Evolutionary conservation across 2,797 vertebrate genomes (phyloP), one percentile per base, ranked within the genome.

Genomic region (Eleutherodactylus coqui): DNA sequence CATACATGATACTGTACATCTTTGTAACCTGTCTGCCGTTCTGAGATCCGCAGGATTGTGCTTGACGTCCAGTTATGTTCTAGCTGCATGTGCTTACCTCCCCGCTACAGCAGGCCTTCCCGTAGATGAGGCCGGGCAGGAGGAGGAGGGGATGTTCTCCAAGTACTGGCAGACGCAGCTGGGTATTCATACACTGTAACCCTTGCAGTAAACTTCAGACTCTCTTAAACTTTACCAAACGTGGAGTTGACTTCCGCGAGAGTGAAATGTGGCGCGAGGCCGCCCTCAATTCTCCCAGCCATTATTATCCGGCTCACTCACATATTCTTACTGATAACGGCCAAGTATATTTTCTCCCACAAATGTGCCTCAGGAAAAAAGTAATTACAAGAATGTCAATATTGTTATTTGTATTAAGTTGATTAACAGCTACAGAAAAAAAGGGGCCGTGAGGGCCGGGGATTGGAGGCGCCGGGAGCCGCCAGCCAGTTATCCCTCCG

Each of bases 341-440:
- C 91, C 88, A 93, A 91, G 92, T 93, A 91, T 90, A 91, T 93
- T 93, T 95, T 92, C 70, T 73, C 80, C 88, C 84, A 86, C 90
- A 92, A 93, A 92, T 92, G 87, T 91, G 88, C 90, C 86, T 53
- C 91, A 93, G 91, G 90, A 94, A 93, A 82, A n/a, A 93, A 93
- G 91, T 95, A 93, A 94, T 95, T 95, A 94, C 90, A 91, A 93
- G 91, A 91, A 92, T 93, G 93, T 93, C 95, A 94, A 92, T 95
- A 95, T 91, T 91, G 84, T 93, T 92, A 90, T 92, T 92, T 88
- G 90, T 93, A 94, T 94, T 94, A 93, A 93, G 89, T 93, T 94
- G 93, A 95, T 94, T 94, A 95, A 94, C 94, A 93, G 91, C 93
- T 92, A 76, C 93, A 91, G 91, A 91, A 92, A 87, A 75, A 87